Base-by-base conservation (phyloP, 2,888 invertebrate genomes). In the Anthoptus insignis region DNA sequence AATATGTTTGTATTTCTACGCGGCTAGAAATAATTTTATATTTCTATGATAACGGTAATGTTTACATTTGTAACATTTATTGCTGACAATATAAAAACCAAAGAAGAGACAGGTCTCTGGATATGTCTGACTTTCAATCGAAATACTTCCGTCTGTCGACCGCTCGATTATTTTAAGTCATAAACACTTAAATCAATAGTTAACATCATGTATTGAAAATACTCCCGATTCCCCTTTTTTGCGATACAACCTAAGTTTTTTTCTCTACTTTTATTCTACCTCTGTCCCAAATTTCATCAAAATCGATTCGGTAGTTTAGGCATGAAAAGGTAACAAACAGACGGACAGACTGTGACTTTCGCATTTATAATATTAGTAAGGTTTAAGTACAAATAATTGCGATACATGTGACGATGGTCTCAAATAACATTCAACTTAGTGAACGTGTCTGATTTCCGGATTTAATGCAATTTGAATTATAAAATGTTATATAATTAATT, bases 351-450 rank as follows among this genome's bases (percentile, higher is more conserved):
- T n/a, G n/a, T n/a, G n/a, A n/a, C n/a, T n/a, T n/a, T n/a, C n/a
- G n/a, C n/a, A n/a, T n/a, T n/a, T n/a, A n/a, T n/a, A n/a, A n/a
- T n/a, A n/a, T n/a, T n/a, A n/a, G n/a, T n/a, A n/a, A n/a, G n/a
- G n/a, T n/a, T n/a, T 61, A 61, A 61, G 61, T 61, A 61, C 61
- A 61, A 61, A 61, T 34, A 4, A 54, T 19, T 54, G 45, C 61
- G 45, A 54, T 45, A 42, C n/a, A 19, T 54, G 42, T 54, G 24
- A 47, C 32, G 34, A 45, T 22, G 24, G 45, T 61, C 45, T 52
- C 45, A 61, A 45, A 59, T 39, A 11, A 32, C 21, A 29, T 29
- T 27, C 24, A 37, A 13, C 2, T 16, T n/a, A 21, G 19, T 42
- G 39, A 19, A 29, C 42, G 39, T 39, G 24, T 29, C 50, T 11